Evolutionary conservation across 1,140 invertebrate genomes (phyloP).

Genomic region (Papilio dardanus): DNA sequence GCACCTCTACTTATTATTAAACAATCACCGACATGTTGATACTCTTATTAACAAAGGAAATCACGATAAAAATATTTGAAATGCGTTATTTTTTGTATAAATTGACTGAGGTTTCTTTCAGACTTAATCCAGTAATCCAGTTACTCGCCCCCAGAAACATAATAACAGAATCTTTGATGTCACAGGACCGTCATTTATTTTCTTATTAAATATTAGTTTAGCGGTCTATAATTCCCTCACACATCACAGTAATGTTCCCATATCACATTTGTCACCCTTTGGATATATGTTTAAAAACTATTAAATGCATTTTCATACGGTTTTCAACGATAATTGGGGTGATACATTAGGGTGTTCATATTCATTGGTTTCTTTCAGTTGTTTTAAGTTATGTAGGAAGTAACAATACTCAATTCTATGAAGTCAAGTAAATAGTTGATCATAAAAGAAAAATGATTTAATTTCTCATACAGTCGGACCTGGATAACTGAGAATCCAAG

Average conservation of each 20-base stretch:
- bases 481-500: too few relatives aligned
- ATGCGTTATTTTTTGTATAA: too few relatives aligned
- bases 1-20: constrained; percentile 23
- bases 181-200: too few relatives aligned
- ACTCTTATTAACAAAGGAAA: not conserved
- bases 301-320: not conserved
- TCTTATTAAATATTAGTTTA: too few relatives aligned
- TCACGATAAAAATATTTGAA: not conserved
- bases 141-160: not conserved
- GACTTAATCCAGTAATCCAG: not conserved
- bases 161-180: not conserved
- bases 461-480: too few relatives aligned
- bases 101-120: too few relatives aligned
- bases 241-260: not conserved
- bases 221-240: too few relatives aligned
- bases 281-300: not conserved
- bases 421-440: too few relatives aligned
- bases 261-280: not conserved
- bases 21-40: constrained; percentile 3
- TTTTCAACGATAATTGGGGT: not conserved
- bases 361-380: too few relatives aligned
- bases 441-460: too few relatives aligned
- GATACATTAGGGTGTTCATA: not conserved
- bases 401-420: too few relatives aligned
- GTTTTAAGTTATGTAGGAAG: too few relatives aligned